Evolutionary conservation across 2,113 vertebrate genomes (phyloP), one percentile per base, ranked within the genome.

Genomic region (Eidolon helvum): DNA sequence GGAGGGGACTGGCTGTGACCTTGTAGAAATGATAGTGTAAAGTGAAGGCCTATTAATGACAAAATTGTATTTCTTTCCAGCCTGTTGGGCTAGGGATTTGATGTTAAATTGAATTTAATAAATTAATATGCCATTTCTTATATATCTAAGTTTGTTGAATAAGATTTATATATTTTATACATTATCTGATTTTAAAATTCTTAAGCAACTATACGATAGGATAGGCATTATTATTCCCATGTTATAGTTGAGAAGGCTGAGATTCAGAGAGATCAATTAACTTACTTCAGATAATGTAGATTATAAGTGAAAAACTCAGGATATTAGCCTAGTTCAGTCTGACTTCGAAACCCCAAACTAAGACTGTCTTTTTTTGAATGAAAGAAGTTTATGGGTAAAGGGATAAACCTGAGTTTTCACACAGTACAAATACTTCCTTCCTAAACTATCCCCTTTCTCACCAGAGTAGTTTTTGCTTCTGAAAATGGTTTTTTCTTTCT

Each of bases 51-150:
- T 77, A 75, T 1, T 26, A 43, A 83, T 68, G 65, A 53, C 22
- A 63, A 78, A 90, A 66, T n/a, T 59, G 24, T n/a, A 78, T 65
- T 79, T 83, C 22, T 90, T 82, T 91, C 28, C 43, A 83, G 38
- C 10, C 11, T 94, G 22, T 40, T 90, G 40, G 30, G 16, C 85
- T 91, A 33, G 3, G 43, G 57, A 30, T 30, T 79, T 90, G 28
- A 43, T 55, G 28, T 35, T 48, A 35, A 33, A 89, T 91, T 94
- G 45, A 75, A 55, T 96, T 87, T 79, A 91, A 91, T 84, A 48
- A 97, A 68, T 72, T 35, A 66, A 33, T 61, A 15, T 10, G 16
- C 24, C 43, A 40, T n/a, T 72, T 71, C 40, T 55, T 43, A 0
- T 74, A 61, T 83, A n/a, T 28, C 24, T 88, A 71, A 10, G 75